These are phyloP conservation scores for Gymnopithys bicolor DNA, from an alignment of 2,797 vertebrate species.

Conservation along the genomic window DNA sequence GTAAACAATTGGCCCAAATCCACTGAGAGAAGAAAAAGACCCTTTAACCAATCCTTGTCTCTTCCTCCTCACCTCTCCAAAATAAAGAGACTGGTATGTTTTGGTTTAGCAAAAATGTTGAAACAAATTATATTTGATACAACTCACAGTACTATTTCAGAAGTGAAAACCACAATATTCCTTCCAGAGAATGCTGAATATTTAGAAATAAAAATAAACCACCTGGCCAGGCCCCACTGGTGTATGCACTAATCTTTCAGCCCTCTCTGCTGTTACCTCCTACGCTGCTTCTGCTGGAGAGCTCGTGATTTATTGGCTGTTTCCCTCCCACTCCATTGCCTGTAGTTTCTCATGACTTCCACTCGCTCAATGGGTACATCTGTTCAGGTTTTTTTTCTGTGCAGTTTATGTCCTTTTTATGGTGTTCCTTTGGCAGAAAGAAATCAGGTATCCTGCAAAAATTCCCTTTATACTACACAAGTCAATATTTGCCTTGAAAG, in stretches of 20 bases:
- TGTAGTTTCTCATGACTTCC: background rate
- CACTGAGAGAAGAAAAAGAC: background rate
- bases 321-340: background rate
- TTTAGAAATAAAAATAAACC: background rate
- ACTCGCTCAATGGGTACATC: background rate
- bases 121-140: background rate
- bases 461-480: background rate
- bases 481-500: slow-evolving; percentile 1
- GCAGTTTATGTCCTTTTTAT: background rate
- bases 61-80: background rate
- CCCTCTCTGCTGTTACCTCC: background rate
- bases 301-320: background rate
- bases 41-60: background rate
- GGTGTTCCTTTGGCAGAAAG: background rate
- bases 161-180: background rate
- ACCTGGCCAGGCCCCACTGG: background rate
- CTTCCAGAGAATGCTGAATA: background rate
- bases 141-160: background rate
- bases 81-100: background rate
- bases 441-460: background rate
- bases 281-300: rapidly evolving
- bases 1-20: background rate
- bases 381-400: background rate
- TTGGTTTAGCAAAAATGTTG: background rate
- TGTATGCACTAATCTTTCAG: background rate